These are phyloP conservation scores for Beroe ovata DNA, from an alignment of 37 sponge, comb jelly and placozoan species.

Conservation along the genomic window DNA sequence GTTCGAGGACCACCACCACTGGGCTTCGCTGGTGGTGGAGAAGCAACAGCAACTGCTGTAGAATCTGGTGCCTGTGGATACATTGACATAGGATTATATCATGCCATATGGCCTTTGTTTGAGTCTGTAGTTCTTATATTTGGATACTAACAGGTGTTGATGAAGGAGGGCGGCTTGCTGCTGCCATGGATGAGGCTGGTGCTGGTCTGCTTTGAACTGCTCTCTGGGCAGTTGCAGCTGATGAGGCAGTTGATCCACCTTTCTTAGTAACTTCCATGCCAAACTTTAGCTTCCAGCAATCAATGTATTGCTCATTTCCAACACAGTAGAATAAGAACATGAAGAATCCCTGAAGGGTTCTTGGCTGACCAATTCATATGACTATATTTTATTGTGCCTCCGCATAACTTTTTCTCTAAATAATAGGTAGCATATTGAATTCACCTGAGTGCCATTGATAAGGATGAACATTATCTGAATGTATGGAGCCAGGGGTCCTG, in stretches of 20 bases:
- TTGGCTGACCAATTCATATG: too few species aligned
- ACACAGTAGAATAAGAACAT: conserved; percentile 56
- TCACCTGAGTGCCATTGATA: conserved; percentile 22
- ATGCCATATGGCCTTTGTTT: too few species aligned
- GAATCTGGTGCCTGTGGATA: background rate
- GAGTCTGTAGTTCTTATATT: too few species aligned
- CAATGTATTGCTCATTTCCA: conserved; percentile 44
- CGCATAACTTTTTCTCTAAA: too few species aligned
- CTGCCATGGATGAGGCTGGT: background rate
- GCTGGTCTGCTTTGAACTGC: background rate
- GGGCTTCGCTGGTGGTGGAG: background rate
- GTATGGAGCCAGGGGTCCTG: conserved; percentile 28
- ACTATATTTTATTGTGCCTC: too few species aligned
- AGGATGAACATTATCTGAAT: conserved; percentile 12
- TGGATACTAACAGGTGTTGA: background rate
- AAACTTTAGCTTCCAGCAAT: conserved; percentile 7
- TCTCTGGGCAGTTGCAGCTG: background rate
- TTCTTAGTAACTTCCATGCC: conserved; percentile 9
- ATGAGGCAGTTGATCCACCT: background rate
- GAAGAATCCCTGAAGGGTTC: conserved; percentile 29
- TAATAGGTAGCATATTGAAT: too few species aligned
- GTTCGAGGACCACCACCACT: background rate
- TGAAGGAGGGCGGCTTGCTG: background rate
- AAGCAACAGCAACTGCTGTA: background rate
- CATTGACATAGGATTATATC: too few species aligned